Evolutionary conservation across 2,113 vertebrate genomes (phyloP), one percentile per base, ranked within the genome.

Genomic region (Agelaius phoeniceus): DNA sequence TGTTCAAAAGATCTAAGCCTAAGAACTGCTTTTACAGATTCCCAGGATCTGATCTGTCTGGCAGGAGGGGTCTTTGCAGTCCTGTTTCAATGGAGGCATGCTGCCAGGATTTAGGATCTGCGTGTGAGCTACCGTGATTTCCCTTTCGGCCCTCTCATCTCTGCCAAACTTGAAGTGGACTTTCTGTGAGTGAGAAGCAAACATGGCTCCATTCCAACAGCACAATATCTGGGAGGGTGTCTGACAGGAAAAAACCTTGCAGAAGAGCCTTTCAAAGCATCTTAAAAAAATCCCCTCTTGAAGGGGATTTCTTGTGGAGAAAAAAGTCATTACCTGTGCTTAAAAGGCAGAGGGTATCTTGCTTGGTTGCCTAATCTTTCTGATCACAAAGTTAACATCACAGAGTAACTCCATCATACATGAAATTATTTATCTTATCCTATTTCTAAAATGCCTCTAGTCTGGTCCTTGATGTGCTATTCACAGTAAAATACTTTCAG

Each of bases 121-220:
- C 12, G 4, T 94, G 65, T 90, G 83, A 93, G 89, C 90, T 63
- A 74, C 84, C 0, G 1, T 48, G 76, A 91, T 95, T 96, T 97
- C 94, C 86, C 89, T 91, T 78, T 57, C 33, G 61, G 57, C 54
- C 52, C 9, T 94, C 89, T 71, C 0, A 0, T 75, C 84, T 92
- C 80, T 93, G 94, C 93, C 95, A 96, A 78, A 94, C 77, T 71
- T 93, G 68, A 90, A 94, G 91, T 65, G 86, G 83, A 81, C 49
- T 90, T 94, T 88, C 65, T 95, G 96, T 75, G 89, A 94, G 48
- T 68, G 84, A 93, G 89, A 95, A 89, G 84, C 83, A 94, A 89
- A 92, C 76, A 46, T 75, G 95, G 89, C 65, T 52, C 27, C 14
- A 49, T 92, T 94, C 93, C 96, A 96, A 61, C 39, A 72, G 61